These are phyloP conservation scores for Pseudolycoriella hygida DNA, from an alignment of 2,888 invertebrate species.

Conservation along the genomic window DNA sequence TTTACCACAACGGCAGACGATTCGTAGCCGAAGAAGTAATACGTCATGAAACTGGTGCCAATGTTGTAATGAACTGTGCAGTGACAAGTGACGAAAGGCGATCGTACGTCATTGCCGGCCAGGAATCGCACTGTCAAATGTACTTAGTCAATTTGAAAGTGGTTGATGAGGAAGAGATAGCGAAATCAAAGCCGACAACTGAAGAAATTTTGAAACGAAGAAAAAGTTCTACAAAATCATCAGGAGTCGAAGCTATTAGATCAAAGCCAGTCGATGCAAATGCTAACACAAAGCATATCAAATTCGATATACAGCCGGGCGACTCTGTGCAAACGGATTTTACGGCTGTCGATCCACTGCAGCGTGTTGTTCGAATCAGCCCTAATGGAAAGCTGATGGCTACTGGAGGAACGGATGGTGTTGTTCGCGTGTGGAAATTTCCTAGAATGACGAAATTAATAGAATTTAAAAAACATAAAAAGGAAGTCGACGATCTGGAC, in stretches of 20 bases:
- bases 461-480: slow-evolving; percentile 60
- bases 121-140: slow-evolving; percentile 79
- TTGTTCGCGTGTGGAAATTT: slow-evolving; percentile 74
- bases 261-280: slow-evolving; percentile 13
- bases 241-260: neutral
- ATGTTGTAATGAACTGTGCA: slow-evolving; percentile 84
- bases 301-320: slow-evolving; percentile 55
- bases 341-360: slow-evolving; percentile 48
- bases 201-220: neutral
- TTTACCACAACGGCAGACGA: slow-evolving; percentile 65
- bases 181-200: neutral
- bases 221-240: neutral
- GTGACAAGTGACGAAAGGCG: slow-evolving; percentile 53
- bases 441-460: slow-evolving; percentile 55
- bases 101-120: slow-evolving; percentile 71
- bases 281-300: slow-evolving; percentile 37
- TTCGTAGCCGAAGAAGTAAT: slow-evolving; percentile 78
- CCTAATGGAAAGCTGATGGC: slow-evolving; percentile 63
- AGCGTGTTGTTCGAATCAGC: slow-evolving; percentile 70
- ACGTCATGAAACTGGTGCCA: slow-evolving; percentile 73
- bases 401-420: slow-evolving; percentile 83
- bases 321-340: slow-evolving; percentile 79
- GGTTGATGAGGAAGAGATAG: slow-evolving; percentile 33
- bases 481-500: slow-evolving; percentile 89
- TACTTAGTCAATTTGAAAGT: slow-evolving; percentile 51